These are phyloP conservation scores for Sebastiscus albofasciatus DNA, from an alignment of 2,797 vertebrate species.

Conservation along the genomic window DNA sequence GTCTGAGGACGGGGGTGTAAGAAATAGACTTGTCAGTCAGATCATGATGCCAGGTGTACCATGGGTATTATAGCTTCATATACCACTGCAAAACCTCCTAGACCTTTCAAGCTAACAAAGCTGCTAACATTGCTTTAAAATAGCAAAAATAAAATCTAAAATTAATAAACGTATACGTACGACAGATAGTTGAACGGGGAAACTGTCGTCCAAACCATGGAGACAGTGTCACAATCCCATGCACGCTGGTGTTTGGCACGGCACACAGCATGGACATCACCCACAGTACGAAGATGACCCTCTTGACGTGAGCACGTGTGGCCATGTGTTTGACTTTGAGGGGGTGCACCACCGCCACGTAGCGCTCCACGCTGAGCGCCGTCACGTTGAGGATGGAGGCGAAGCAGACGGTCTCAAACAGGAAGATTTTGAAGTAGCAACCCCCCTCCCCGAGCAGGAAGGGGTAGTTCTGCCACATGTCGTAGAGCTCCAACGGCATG, in stretches of 20 bases:
- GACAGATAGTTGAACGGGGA: slow-evolving; percentile 70
- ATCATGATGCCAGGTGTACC: background rate
- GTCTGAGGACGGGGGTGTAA: slow-evolving; percentile 34
- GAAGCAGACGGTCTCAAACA: slow-evolving; percentile 85
- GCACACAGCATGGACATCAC: slow-evolving; percentile 79
- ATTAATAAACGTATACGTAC: slow-evolving; percentile 39
- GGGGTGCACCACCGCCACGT: slow-evolving; percentile 81
- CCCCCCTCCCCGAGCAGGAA: slow-evolving; percentile 79
- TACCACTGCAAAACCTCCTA: too few relatives aligned
- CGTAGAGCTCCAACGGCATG: slow-evolving; percentile 83
- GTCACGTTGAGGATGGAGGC: slow-evolving; percentile 85
- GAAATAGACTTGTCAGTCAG: background rate
- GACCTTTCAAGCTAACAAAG: too few relatives aligned
- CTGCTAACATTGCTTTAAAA: background rate
- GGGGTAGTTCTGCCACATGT: slow-evolving; percentile 84
- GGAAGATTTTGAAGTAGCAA: slow-evolving; percentile 85
- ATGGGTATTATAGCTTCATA: background rate
- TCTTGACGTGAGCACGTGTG: slow-evolving; percentile 78
- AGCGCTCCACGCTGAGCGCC: slow-evolving; percentile 81
- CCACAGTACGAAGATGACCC: slow-evolving; percentile 79
- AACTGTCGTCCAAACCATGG: slow-evolving; percentile 69
- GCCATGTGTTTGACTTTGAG: slow-evolving; percentile 76
- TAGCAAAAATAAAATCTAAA: background rate
- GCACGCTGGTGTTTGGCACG: slow-evolving; percentile 82
- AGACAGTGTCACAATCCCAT: slow-evolving; percentile 67